Evolutionary conservation across 2,113 vertebrate genomes (phyloP).

Genomic region (Pyrgilauda ruficollis): DNA sequence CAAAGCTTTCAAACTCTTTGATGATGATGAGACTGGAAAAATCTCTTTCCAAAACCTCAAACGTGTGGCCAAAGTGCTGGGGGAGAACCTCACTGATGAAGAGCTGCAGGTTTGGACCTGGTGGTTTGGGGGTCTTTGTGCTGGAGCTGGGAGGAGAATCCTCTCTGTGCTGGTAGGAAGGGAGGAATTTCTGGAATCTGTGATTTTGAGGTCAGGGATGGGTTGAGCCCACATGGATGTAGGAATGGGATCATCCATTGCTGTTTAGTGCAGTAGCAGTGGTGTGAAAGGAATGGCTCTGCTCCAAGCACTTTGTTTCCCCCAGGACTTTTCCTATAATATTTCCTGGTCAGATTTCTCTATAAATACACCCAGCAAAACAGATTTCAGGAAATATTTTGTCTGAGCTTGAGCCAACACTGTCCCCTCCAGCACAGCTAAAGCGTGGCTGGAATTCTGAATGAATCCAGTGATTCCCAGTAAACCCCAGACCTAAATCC

Average conservation of each 20-base stretch:
- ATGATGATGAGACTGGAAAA: constrained; percentile 91
- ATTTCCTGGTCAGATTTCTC: not conserved
- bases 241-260: rapidly evolving
- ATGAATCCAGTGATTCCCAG: rapidly evolving
- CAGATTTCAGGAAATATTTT: not conserved
- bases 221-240: rapidly evolving
- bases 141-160: not conserved
- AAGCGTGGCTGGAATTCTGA: not conserved
- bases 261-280: not conserved
- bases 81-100: constrained; percentile 91
- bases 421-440: not conserved
- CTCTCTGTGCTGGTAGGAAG: not conserved
- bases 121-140: not conserved
- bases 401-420: rapidly evolving
- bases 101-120: constrained; percentile 88
- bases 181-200: not conserved
- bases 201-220: not conserved
- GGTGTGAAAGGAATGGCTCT: not conserved
- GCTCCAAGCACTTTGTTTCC: not conserved
- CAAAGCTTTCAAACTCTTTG: constrained; percentile 92
- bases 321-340: not conserved
- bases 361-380: not conserved
- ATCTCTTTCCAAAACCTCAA: constrained; percentile 95
- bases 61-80: constrained; percentile 88
- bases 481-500: rapidly evolving